phyloP scores from a whole-genome alignment of 2,797 vertebrate genomes.

The Protonibea diacanthus region DNA sequence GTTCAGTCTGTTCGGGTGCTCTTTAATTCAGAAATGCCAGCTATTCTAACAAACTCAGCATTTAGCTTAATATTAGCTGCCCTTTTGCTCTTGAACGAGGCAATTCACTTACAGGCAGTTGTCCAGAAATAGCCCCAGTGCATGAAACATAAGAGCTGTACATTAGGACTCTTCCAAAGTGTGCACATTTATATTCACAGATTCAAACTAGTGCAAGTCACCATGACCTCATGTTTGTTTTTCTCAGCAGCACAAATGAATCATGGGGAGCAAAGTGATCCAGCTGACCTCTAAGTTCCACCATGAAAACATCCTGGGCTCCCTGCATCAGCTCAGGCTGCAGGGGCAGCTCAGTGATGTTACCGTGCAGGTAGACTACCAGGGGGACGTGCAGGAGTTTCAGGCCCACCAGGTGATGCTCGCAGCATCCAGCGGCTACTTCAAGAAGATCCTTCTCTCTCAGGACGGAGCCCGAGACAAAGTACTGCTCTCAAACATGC shows the following conservation, averaged over 20 bases:
- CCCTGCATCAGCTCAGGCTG: conserved; percentile 91
- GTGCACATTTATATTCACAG: not conserved
- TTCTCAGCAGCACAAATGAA: conserved; percentile 65
- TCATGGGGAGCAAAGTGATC: conserved; percentile 88
- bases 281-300: conserved; percentile 90
- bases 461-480: conserved; percentile 82
- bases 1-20: not conserved
- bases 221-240: not conserved
- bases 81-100: not conserved
- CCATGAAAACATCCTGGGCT: conserved; percentile 88
- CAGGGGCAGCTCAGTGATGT: conserved; percentile 92
- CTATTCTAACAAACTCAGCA: not conserved
- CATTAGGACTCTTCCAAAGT: not conserved
- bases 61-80: not conserved
- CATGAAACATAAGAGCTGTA: not conserved
- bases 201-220: not conserved
- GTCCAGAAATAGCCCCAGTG: not conserved
- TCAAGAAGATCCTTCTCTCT: conserved; percentile 90
- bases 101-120: not conserved
- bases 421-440: conserved; percentile 95
- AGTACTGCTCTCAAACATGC: conserved; percentile 87
- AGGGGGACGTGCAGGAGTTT: conserved; percentile 90
- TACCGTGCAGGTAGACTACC: conserved; percentile 91
- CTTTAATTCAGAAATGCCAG: rapidly evolving
- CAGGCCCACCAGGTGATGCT: conserved; percentile 93